Conservation (phyloP, 1,140 invertebrate genomes). For the Brachionus plicatilis region DNA sequence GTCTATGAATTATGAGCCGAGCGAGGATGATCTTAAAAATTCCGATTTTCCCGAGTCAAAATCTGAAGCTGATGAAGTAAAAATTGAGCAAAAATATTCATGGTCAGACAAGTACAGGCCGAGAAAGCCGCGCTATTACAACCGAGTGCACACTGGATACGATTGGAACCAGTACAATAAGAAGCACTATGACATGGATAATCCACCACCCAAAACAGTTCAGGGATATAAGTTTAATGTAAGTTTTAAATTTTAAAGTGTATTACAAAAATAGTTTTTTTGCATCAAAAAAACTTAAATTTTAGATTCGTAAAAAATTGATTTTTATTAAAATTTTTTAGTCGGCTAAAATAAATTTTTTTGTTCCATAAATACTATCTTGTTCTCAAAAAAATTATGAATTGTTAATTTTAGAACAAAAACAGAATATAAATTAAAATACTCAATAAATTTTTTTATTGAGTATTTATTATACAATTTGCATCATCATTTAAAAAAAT, state of each 20-base stretch:
- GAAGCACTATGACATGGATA: constrained; percentile 99
- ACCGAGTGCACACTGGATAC: constrained; percentile 80
- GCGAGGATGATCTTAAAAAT: neutral
- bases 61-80: constrained; percentile 73
- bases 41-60: constrained; percentile 58
- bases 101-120: constrained; percentile 98
- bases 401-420: too few species aligned
- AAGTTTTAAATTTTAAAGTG: constrained; percentile 44
- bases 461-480: too few species aligned
- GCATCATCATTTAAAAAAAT: too few species aligned
- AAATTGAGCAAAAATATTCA: constrained; percentile 68
- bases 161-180: constrained; percentile 99
- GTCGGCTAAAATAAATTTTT: too few species aligned
- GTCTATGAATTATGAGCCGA: constrained; percentile 9
- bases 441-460: too few species aligned
- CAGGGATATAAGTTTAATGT: constrained; percentile 99
- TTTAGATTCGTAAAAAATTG: too few species aligned
- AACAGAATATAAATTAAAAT: too few species aligned
- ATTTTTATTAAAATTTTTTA: too few species aligned
- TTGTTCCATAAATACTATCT: too few species aligned
- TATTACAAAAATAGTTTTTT: too few species aligned
- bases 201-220: constrained; percentile 98
- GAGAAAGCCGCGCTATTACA: constrained; percentile 93
- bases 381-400: too few species aligned
- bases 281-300: too few species aligned